Evolutionary conservation across 2,113 vertebrate species (phyloP).

Genomic region (Laterallus jamaicensis): DNA sequence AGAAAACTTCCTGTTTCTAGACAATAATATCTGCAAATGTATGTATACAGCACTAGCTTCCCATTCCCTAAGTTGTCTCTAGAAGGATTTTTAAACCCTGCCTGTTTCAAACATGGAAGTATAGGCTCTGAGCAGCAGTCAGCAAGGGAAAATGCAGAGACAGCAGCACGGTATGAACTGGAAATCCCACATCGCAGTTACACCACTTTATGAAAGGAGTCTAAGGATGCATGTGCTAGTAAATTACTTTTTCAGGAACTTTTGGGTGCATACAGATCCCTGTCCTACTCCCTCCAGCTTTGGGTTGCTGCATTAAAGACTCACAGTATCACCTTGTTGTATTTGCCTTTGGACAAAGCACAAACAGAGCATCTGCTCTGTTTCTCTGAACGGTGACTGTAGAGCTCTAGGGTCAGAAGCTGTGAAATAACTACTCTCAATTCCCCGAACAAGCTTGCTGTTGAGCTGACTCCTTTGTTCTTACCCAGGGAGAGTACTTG

Average conservation of each 20-base stretch:
- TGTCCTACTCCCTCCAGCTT: background rate
- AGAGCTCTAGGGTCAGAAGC: background rate
- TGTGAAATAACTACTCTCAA: slow-evolving; percentile 5
- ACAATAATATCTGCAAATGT: background rate
- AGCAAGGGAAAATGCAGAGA: background rate
- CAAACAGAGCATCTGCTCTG: background rate
- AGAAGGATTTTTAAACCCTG: background rate
- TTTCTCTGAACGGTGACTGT: background rate
- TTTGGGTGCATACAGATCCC: background rate
- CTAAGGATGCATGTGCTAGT: background rate
- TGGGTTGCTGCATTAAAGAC: background rate
- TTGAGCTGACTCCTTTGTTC: slow-evolving; percentile 10
- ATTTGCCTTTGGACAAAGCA: background rate
- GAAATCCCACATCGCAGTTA: background rate
- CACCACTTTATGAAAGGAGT: background rate
- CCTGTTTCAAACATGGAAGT: background rate
- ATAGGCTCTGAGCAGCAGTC: background rate
- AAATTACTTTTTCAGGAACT: background rate
- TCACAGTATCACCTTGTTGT: background rate
- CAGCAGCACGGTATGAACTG: background rate
- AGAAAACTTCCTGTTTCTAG: background rate
- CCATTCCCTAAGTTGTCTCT: background rate
- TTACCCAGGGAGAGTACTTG: background rate
- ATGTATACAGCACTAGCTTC: background rate
- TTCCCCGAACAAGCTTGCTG: background rate